These are phyloP conservation scores for Sitobion miscanthi DNA, from an alignment of 1,140 invertebrate genomes.

Conservation along the genomic window DNA sequence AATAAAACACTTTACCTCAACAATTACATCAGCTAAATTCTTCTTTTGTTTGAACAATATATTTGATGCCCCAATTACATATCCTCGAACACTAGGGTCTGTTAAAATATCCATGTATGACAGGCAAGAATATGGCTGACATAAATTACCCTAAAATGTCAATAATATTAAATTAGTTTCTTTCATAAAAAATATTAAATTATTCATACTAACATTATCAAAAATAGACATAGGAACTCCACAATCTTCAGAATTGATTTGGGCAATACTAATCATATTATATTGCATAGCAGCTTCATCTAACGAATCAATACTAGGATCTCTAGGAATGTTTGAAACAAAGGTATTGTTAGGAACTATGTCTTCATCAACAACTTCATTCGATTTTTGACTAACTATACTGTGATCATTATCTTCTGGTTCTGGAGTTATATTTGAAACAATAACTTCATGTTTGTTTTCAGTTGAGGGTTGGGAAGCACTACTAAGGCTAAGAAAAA, in stretches of 20 bases:
- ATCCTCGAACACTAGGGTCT: constrained; percentile 87
- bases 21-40: constrained; percentile 88
- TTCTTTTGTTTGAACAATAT: constrained; percentile 95
- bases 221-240: constrained; percentile 90
- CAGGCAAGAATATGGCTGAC: constrained; percentile 94
- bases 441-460: background rate
- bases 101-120: constrained; percentile 92
- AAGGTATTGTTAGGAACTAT: background rate
- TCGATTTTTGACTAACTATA: constrained; percentile 26
- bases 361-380: constrained; percentile 46
- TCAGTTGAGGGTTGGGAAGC: background rate
- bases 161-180: constrained; percentile 40
- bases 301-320: constrained; percentile 70
- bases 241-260: constrained; percentile 66
- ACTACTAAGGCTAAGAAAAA: background rate
- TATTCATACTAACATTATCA: constrained; percentile 70
- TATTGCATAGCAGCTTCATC: constrained; percentile 66
- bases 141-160: constrained; percentile 79
- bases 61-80: constrained; percentile 96
- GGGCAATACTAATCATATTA: constrained; percentile 65
- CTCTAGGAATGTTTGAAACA: constrained; percentile 65
- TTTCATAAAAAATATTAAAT: constrained; percentile 58
- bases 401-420: background rate
- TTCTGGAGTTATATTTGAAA: background rate
- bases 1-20: constrained; percentile 72